Evolutionary conservation across 2,797 vertebrate species (phyloP).

Genomic region (Myotis findleyi): DNA sequence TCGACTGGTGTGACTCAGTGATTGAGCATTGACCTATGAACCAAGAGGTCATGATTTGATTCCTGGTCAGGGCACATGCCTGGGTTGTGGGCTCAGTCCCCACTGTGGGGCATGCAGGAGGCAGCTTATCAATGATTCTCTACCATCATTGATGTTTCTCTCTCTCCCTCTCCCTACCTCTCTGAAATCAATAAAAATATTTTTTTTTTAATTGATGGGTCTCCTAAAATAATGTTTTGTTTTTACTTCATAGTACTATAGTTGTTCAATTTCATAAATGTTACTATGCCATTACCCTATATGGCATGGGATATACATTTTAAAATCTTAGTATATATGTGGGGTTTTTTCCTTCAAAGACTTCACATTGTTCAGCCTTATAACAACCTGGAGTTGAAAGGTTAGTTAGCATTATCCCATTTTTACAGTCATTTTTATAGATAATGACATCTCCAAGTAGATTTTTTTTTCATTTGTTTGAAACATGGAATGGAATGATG

Average conservation of each 20-base stretch:
- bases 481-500: background rate
- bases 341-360: background rate
- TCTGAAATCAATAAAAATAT: background rate
- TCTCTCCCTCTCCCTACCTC: background rate
- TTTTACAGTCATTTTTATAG: background rate
- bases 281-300: background rate
- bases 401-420: background rate
- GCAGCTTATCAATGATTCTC: too few species aligned
- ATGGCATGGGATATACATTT: background rate
- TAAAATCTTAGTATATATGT: background rate
- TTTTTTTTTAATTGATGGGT: background rate
- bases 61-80: background rate
- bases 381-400: background rate
- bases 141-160: background rate
- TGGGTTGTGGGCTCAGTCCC: background rate
- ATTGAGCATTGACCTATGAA: background rate
- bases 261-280: background rate
- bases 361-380: background rate
- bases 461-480: background rate
- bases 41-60: background rate
- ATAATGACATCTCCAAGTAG: background rate
- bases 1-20: background rate
- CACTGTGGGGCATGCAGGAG: too few species aligned
- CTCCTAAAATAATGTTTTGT: slow-evolving; percentile 44
- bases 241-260: background rate